Percentiles rank a stretch among this genome's conserved stretches.
These are phyloP conservation scores for Melipona beecheii DNA, from an alignment of 2,888 invertebrate species.

Conservation along the genomic window DNA sequence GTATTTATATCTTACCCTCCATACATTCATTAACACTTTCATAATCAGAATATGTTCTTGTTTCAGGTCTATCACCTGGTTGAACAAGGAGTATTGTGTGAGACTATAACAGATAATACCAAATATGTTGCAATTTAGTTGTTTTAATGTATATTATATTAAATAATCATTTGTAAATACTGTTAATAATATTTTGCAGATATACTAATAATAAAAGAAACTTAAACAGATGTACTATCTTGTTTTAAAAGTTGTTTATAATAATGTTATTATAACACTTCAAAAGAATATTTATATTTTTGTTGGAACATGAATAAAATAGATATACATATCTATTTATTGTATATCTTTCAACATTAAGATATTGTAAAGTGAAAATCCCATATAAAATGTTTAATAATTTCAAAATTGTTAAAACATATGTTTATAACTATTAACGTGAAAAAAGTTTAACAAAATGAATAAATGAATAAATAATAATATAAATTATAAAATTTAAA, in stretches of 20 bases:
- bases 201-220: neutral
- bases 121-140: neutral
- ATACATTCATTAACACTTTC: constrained; percentile 99
- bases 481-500: neutral
- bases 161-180: neutral
- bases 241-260: neutral
- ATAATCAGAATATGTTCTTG: constrained; percentile 98
- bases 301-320: neutral
- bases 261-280: neutral
- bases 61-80: constrained; percentile 96
- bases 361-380: neutral
- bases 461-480: neutral
- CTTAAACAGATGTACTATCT: too few relatives aligned
- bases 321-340: neutral
- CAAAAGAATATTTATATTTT: constrained; percentile 3
- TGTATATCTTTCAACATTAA: neutral
- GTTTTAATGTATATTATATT: neutral
- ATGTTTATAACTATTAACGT: too few relatives aligned
- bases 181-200: neutral
- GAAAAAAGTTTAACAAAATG: neutral
- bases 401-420: neutral
- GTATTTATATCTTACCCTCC: constrained; percentile 89
- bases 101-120: constrained; percentile 87
- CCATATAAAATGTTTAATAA: neutral
- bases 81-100: constrained; percentile 98